Evolutionary conservation across 2,797 vertebrate species (phyloP).

Genomic region (Xiphorhynchus erythropygius): DNA sequence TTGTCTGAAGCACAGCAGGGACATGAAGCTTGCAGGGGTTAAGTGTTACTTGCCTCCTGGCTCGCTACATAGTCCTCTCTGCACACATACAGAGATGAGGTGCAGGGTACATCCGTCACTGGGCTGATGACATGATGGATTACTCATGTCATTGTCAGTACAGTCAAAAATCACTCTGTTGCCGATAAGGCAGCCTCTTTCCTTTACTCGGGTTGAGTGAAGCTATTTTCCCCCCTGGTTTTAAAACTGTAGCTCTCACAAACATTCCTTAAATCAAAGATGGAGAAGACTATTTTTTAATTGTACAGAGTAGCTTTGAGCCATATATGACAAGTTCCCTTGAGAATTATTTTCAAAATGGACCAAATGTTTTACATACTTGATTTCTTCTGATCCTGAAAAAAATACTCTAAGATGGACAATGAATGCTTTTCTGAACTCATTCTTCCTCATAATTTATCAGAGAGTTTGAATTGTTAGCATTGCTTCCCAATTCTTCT

Average conservation of each 20-base stretch:
- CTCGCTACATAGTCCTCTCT: constrained; percentile 74
- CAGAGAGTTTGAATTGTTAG: not conserved
- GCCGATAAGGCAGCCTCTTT: constrained; percentile 79
- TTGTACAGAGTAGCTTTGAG: not conserved
- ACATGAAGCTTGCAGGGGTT: constrained; percentile 79
- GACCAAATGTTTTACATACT: not conserved
- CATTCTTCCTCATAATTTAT: not conserved
- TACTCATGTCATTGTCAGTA: constrained; percentile 84
- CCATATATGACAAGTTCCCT: not conserved
- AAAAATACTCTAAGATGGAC: not conserved
- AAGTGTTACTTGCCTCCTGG: constrained; percentile 82
- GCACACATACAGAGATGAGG: constrained; percentile 78
- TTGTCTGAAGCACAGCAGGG: constrained; percentile 73
- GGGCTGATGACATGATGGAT: constrained; percentile 87
- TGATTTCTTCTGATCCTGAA: not conserved
- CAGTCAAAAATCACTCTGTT: constrained; percentile 81
- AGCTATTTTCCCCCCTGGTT: constrained; percentile 65
- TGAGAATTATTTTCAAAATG: not conserved
- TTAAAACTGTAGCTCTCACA: constrained; percentile 19
- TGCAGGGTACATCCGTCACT: constrained; percentile 76
- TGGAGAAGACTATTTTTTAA: not conserved
- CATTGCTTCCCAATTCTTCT: not conserved
- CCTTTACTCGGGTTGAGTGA: constrained; percentile 66
- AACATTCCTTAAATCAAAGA: not conserved
- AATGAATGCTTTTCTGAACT: not conserved